phyloP scores from a whole-genome alignment of 2,888 invertebrate genomes.

The Chromoteleia sp. region DNA sequence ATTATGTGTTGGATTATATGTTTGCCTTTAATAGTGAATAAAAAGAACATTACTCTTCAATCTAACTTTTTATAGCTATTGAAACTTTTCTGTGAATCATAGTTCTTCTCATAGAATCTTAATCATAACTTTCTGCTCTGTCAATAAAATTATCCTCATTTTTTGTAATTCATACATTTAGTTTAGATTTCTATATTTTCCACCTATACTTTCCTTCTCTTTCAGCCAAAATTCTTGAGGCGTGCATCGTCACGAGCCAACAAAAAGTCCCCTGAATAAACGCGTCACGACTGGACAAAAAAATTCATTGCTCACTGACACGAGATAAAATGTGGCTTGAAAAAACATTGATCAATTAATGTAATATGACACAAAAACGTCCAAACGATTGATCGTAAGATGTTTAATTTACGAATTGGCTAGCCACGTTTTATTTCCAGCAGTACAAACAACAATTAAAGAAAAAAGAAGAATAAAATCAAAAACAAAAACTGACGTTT shows the following conservation, averaged over 20 bases:
- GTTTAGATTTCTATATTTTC: constrained; percentile 46
- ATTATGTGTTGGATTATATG: background rate
- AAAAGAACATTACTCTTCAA: constrained; percentile 1
- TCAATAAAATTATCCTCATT: constrained; percentile 44
- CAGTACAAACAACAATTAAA: constrained; percentile 4
- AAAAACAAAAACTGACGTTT: constrained; percentile 56
- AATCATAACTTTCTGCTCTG: constrained; percentile 56
- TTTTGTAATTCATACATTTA: constrained; percentile 35
- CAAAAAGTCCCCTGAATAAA: constrained; percentile 70
- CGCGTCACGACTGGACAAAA: constrained; percentile 65
- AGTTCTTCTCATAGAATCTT: constrained; percentile 33
- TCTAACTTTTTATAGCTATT: constrained; percentile 14
- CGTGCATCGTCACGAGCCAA: constrained; percentile 81
- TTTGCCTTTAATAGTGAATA: constrained; percentile 11
- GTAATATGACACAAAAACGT: no score
- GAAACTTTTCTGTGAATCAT: constrained; percentile 37
- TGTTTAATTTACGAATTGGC: background rate
- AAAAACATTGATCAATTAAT: constrained; percentile 1
- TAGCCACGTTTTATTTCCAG: constrained; percentile 15
- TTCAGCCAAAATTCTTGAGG: constrained; percentile 54
- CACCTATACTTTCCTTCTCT: constrained; percentile 50
- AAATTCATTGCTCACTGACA: constrained; percentile 24
- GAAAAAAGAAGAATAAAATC: background rate
- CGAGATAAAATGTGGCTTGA: constrained; percentile 35
- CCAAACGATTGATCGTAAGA: background rate